Conservation (phyloP, 2,797 vertebrate genomes). For the Tachyglossus aculeatus region DNA sequence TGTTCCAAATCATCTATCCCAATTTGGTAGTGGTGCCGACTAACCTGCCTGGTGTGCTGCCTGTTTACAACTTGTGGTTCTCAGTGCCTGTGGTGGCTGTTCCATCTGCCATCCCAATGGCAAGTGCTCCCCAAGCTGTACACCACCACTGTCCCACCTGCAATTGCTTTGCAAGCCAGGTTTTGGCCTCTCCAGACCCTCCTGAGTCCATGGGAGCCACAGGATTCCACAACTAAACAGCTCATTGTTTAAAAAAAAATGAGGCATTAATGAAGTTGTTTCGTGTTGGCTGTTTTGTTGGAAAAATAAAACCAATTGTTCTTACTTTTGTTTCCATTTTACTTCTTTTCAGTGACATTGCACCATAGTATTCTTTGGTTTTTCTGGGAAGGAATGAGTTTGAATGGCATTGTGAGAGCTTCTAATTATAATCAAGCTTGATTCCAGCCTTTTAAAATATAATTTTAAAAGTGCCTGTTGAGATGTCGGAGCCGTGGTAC, state of each 20-base stretch:
- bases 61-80: constrained; percentile 13
- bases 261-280: neutral
- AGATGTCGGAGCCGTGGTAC: too few relatives aligned
- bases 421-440: too few relatives aligned
- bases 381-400: too few relatives aligned
- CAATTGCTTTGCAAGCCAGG: neutral
- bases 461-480: too few relatives aligned
- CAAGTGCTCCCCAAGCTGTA: neutral
- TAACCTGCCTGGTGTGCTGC: constrained; percentile 22
- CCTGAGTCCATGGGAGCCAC: constrained; percentile 10
- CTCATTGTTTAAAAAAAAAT: neutral
- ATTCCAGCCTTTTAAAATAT: too few relatives aligned
- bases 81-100: constrained; percentile 16
- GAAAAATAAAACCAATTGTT: neutral
- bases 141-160: constrained; percentile 24
- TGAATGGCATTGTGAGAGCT: too few relatives aligned
- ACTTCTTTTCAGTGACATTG: too few relatives aligned
- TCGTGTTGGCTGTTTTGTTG: neutral
- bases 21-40: neutral
- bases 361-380: too few relatives aligned
- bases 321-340: neutral
- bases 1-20: constrained; percentile 23
- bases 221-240: constrained; percentile 15
- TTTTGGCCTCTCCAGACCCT: neutral
- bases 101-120: constrained; percentile 22